A percentile compares a stretch with the other conserved stretches of the same genome.
Conservation (phyloP, 2,113 vertebrate species). For the Oryzias celebensis region DNA sequence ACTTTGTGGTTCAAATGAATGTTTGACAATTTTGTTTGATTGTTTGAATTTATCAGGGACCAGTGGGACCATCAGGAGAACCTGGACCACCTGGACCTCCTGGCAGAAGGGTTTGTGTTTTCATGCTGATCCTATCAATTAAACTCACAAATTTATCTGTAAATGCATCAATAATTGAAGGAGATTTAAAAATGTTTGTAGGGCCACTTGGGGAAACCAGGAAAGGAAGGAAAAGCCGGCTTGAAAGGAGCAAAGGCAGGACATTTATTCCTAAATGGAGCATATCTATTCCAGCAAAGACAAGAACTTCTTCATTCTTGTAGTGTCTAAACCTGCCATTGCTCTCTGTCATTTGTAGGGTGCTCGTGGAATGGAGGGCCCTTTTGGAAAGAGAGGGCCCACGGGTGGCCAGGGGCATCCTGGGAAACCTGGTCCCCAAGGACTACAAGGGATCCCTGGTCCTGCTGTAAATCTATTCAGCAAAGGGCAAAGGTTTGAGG, state of each 20-base stretch:
- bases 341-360: slow-evolving; percentile 74
- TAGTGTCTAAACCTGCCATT: background rate
- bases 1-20: background rate
- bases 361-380: slow-evolving; percentile 87
- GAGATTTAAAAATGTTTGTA: slow-evolving; percentile 55
- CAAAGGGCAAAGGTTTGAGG: background rate
- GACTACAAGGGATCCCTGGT: slow-evolving; percentile 91
- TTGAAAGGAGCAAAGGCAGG: slow-evolving; percentile 92
- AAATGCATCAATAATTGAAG: slow-evolving; percentile 5
- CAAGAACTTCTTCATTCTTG: background rate
- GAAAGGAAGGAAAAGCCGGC: slow-evolving; percentile 89
- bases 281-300: background rate
- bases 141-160: too few species aligned
- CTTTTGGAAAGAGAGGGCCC: slow-evolving; percentile 90
- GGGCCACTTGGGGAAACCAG: slow-evolving; percentile 90
- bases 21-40: background rate
- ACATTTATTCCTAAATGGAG: slow-evolving; percentile 10
- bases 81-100: slow-evolving; percentile 90
- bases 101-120: slow-evolving; percentile 87
- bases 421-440: slow-evolving; percentile 88
- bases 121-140: slow-evolving; percentile 2
- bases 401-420: slow-evolving; percentile 89
- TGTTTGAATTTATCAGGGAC: slow-evolving; percentile 78
- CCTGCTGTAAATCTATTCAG: slow-evolving; percentile 83
- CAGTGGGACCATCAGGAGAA: slow-evolving; percentile 90